Conservation (phyloP, 1,140 invertebrate species). For the Drosophila azteca region DNA sequence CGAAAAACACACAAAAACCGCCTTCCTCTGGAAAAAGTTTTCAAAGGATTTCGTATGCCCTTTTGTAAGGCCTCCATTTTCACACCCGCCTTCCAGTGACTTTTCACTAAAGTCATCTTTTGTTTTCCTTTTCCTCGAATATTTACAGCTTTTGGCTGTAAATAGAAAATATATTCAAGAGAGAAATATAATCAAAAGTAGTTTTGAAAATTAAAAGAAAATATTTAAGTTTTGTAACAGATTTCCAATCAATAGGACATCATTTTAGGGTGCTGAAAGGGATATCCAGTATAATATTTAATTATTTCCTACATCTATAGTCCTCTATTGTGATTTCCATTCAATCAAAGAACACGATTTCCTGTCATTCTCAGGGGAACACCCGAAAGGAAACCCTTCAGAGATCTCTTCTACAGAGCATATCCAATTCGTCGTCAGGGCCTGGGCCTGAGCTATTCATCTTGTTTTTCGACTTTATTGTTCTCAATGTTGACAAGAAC, state of each 20-base stretch:
- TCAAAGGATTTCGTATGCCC: slow-evolving; percentile 22
- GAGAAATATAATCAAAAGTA: no score
- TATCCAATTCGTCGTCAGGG: slow-evolving; percentile 51
- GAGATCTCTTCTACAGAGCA: slow-evolving; percentile 36
- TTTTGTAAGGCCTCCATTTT: slow-evolving; percentile 1
- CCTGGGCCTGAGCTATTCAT: slow-evolving; percentile 49
- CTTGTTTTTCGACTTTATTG: slow-evolving; percentile 61
- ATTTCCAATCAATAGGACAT: no score
- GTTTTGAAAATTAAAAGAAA: background rate
- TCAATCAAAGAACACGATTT: slow-evolving; percentile 34
- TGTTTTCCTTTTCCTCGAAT: no score
- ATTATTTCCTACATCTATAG: background rate
- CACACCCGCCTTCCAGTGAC: background rate
- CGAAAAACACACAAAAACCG: slow-evolving; percentile 52
- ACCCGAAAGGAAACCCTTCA: background rate
- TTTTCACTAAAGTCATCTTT: background rate
- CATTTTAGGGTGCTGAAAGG: background rate
- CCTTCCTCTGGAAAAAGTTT: slow-evolving; percentile 26
- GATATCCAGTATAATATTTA: no score
- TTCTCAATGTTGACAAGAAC: slow-evolving; percentile 65
- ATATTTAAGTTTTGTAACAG: no score
- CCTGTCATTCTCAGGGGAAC: slow-evolving; percentile 14
- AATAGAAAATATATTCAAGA: no score
- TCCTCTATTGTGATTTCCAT: slow-evolving; percentile 16
- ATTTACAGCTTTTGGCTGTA: no score